Evolutionary conservation across 2,888 invertebrate species (phyloP), one percentile per base, ranked within the genome.

Genomic region (Cepaea hortensis): DNA sequence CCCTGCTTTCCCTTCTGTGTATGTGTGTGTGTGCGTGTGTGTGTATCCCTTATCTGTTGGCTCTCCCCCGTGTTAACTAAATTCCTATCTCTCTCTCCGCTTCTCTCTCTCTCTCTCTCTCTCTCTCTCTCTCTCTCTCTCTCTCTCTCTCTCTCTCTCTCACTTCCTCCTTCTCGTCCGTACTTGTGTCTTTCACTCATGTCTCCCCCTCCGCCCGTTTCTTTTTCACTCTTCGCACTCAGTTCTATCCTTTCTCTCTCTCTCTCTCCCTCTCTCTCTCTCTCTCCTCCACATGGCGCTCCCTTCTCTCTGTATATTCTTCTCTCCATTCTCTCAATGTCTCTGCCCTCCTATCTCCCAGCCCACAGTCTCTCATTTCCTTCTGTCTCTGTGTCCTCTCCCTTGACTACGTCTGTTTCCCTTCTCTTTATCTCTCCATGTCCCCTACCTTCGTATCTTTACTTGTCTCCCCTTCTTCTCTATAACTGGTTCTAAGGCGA

Each of bases 121-220:
- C 35, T 72, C 46, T 68, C 70, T 81, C 81, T 15, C 81, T 68
- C 68, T 68, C 46, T 68, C 62, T 68, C 70, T 23, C 72, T 13
- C 72, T 72, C 23, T 72, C 23, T 72, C 72, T 23, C 5, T 23
- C 23, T 13, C 23, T 23, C 35, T 72, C 72, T 13, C 23, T 23
- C 13, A 6, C 13, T 13, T 23, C 23, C 13, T 23, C 35, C 23
- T 23, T 3, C 23, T 13, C 13, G 5, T n/a, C n/a, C 68, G n/a
- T n/a, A n/a, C n/a, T n/a, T 7, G 7, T 6, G 4, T 23, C n/a
- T 7, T 55, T 7, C 55, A 55, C 55, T 4, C 7, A 6, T 55
- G 7, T 6, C 55, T 6, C 55, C 4, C 7, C 7, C 55, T 55
- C 55, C 7, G 7, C 7, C 5, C 7, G 5, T 79, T 20, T 48